Conservation (phyloP, 2,113 vertebrate species). For the Prionailurus viverrinus region DNA sequence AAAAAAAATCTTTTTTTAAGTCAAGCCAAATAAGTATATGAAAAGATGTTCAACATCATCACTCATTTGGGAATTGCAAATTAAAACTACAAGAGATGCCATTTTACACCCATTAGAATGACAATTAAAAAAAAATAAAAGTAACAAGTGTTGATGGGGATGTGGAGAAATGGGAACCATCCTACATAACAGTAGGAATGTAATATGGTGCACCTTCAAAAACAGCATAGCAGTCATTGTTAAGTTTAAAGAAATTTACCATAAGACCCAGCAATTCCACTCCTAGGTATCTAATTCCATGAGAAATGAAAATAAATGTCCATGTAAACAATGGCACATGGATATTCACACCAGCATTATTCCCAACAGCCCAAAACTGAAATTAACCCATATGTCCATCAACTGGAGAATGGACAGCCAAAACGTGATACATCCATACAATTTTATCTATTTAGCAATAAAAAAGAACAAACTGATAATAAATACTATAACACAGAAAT, state of each 20-base stretch:
- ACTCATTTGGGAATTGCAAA: neutral
- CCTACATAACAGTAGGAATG: neutral
- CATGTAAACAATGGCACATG: neutral
- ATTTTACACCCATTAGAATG: slow-evolving; percentile 2
- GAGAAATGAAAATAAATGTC: neutral
- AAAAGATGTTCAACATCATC: neutral
- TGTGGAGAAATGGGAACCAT: neutral
- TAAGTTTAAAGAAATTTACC: slow-evolving; percentile 8
- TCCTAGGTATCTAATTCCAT: neutral
- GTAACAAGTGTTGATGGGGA: neutral
- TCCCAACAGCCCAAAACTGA: neutral
- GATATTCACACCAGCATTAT: neutral
- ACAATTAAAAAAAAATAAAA: neutral
- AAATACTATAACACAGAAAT: neutral
- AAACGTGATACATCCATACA: neutral
- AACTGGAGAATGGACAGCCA: neutral
- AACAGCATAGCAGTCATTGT: neutral
- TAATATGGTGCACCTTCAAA: neutral
- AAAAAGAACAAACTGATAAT: neutral
- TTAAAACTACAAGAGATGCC: neutral
- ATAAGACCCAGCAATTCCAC: neutral
- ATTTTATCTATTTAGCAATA: neutral
- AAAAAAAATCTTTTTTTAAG: neutral
- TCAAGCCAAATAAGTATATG: neutral
- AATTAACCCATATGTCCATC: neutral